These are phyloP conservation scores for Hyposmocoma kahamanoa DNA, from an alignment of 1,140 invertebrate species.

Conservation along the genomic window DNA sequence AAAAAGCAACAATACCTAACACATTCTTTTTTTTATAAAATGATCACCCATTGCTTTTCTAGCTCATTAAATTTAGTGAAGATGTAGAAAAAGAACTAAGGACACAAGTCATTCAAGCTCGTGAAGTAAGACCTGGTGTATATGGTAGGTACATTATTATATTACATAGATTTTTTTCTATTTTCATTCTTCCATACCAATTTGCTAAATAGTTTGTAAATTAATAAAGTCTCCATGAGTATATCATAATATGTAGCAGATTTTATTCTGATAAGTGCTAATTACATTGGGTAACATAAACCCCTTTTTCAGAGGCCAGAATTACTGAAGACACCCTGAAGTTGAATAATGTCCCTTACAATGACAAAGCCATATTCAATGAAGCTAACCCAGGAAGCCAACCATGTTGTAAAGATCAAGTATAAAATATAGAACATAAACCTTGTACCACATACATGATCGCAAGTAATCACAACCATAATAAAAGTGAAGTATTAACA, in stretches of 20 bases:
- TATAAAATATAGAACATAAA: too few relatives aligned
- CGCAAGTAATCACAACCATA: too few relatives aligned
- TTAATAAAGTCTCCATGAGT: neutral
- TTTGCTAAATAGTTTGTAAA: neutral
- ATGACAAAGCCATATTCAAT: too few relatives aligned
- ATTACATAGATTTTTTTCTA: slow-evolving; percentile 1
- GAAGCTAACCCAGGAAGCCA: too few relatives aligned
- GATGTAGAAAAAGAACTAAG: slow-evolving; percentile 78
- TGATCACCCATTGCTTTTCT: too few relatives aligned
- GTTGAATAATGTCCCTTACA: slow-evolving; percentile 74
- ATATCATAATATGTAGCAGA: neutral
- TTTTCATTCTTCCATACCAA: neutral
- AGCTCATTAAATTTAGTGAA: slow-evolving; percentile 77
- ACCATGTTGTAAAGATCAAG: too few relatives aligned
- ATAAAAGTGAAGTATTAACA: too few relatives aligned
- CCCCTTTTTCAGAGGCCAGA: slow-evolving; percentile 62
- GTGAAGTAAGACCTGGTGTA: slow-evolving; percentile 75
- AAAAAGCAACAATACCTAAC: slow-evolving; percentile 2
- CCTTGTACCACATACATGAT: too few relatives aligned
- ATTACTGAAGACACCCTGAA: slow-evolving; percentile 73
- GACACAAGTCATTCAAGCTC: slow-evolving; percentile 78
- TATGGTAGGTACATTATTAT: slow-evolving; percentile 65
- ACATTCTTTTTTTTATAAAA: too few relatives aligned
- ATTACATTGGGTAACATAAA: neutral
- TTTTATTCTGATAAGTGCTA: neutral